Evolutionary conservation across 2,888 invertebrate species (phyloP).

Genomic region (Harpalus rubripes): DNA sequence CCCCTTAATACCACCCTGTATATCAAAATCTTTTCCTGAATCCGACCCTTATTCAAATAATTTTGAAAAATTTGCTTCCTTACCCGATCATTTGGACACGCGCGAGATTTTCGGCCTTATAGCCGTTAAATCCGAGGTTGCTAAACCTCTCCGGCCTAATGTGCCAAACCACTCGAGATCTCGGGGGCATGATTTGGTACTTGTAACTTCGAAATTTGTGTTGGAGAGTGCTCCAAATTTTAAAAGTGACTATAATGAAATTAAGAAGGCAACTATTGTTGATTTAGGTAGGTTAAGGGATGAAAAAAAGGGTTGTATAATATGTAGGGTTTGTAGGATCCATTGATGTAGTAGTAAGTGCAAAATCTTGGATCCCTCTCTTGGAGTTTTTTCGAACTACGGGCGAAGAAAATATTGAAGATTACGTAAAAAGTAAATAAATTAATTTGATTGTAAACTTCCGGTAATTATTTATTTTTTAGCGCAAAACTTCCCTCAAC

Average conservation of each 20-base stretch:
- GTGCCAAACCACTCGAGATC: not conserved
- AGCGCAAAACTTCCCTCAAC: not conserved
- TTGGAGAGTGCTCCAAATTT: slow-evolving; percentile 84
- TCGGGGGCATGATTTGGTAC: slow-evolving; percentile 82
- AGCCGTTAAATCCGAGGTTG: not conserved
- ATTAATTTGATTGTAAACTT: too few relatives aligned
- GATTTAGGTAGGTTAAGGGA: slow-evolving; percentile 83
- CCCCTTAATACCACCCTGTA: slow-evolving; percentile 75
- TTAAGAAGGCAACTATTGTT: slow-evolving; percentile 85
- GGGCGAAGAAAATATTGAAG: slow-evolving; percentile 30
- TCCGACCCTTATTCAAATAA: slow-evolving; percentile 75
- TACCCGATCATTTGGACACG: slow-evolving; percentile 82
- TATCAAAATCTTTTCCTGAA: slow-evolving; percentile 91
- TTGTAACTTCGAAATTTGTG: slow-evolving; percentile 84
- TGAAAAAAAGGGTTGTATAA: not conserved
- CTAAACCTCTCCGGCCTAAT: not conserved
- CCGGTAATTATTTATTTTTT: not conserved
- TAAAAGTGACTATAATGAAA: slow-evolving; percentile 82
- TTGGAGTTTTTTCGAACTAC: slow-evolving; percentile 92
- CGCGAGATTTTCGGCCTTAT: slow-evolving; percentile 77
- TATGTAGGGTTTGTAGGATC: slow-evolving; percentile 78
- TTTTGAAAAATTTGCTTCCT: slow-evolving; percentile 76
- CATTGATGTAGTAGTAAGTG: slow-evolving; percentile 92
- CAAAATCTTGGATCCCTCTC: slow-evolving; percentile 96
- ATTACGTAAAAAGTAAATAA: not conserved